Evolutionary conservation across 2,888 invertebrate genomes (phyloP).

Genomic region (Bombyx huttoni): DNA sequence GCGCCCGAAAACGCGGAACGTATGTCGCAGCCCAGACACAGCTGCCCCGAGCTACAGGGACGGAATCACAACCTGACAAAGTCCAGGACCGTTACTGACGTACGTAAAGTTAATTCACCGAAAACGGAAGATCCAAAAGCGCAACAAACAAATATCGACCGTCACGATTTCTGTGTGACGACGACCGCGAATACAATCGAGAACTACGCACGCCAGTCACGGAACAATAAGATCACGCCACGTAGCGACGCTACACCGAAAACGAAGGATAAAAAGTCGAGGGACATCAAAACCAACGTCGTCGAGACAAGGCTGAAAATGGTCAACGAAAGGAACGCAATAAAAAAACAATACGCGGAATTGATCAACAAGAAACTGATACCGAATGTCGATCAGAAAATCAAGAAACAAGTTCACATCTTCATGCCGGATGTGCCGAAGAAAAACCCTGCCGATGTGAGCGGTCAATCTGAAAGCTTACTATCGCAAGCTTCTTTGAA

Average conservation of each 20-base stretch:
- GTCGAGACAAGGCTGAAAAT: conserved; percentile 52
- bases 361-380: conserved; percentile 54
- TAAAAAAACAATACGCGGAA: conserved; percentile 58
- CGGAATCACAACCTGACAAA: conserved; percentile 35
- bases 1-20: conserved; percentile 42
- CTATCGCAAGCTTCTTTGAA: conserved; percentile 33
- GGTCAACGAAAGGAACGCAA: conserved; percentile 40
- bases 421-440: conserved; percentile 78
- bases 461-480: conserved; percentile 45
- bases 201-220: conserved; percentile 67
- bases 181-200: conserved; percentile 63
- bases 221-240: conserved; percentile 50
- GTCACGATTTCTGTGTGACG: conserved; percentile 52
- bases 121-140: conserved; percentile 42
- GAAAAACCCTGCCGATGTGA: conserved; percentile 48
- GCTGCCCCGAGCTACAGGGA: conserved; percentile 55
- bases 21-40: conserved; percentile 54
- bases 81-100: conserved; percentile 47
- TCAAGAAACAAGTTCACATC: conserved; percentile 79
- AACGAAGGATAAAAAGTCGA: conserved; percentile 40
- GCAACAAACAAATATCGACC: conserved; percentile 51
- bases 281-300: conserved; percentile 36
- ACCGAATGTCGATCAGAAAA: conserved; percentile 45
- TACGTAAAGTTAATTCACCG: conserved; percentile 31
- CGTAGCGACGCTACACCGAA: conserved; percentile 29